Evolutionary conservation across 2,113 vertebrate species (phyloP).

Genomic region (Petrocephalus microphthalmus): DNA sequence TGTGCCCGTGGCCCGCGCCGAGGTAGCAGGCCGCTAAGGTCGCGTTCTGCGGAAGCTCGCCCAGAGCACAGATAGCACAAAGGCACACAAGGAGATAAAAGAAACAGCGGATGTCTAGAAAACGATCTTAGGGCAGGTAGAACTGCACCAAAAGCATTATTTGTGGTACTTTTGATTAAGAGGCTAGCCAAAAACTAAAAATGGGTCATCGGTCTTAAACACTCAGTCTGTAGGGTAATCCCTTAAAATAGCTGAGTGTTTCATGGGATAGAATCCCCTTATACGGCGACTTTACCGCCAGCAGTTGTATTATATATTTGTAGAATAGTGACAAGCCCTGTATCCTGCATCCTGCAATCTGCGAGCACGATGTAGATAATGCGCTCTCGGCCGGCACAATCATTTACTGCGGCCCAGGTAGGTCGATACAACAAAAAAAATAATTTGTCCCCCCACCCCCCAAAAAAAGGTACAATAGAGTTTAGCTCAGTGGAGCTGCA

Average conservation of each 20-base stretch:
- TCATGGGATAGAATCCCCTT: neutral
- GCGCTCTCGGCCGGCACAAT: neutral
- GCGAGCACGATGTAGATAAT: neutral
- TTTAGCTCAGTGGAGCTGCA: neutral
- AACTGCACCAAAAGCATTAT: neutral
- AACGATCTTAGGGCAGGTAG: neutral
- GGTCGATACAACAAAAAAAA: neutral
- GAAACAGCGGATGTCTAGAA: neutral
- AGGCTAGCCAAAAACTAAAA: neutral
- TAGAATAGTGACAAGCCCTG: neutral
- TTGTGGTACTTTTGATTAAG: neutral
- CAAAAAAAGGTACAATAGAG: neutral
- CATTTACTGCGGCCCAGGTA: neutral
- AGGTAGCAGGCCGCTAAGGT: neutral
- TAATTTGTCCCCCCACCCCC: neutral
- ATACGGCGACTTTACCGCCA: neutral
- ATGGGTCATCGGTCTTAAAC: neutral
- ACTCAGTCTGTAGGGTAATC: neutral
- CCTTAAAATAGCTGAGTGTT: neutral
- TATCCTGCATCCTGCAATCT: slow-evolving; percentile 4
- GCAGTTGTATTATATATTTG: neutral
- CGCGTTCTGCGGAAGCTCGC: neutral
- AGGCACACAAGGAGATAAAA: neutral
- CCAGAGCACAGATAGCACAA: neutral
- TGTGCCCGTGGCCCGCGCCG: neutral